These are phyloP conservation scores for Botia kubotai DNA, from an alignment of 2,797 vertebrate species.

Conservation along the genomic window DNA sequence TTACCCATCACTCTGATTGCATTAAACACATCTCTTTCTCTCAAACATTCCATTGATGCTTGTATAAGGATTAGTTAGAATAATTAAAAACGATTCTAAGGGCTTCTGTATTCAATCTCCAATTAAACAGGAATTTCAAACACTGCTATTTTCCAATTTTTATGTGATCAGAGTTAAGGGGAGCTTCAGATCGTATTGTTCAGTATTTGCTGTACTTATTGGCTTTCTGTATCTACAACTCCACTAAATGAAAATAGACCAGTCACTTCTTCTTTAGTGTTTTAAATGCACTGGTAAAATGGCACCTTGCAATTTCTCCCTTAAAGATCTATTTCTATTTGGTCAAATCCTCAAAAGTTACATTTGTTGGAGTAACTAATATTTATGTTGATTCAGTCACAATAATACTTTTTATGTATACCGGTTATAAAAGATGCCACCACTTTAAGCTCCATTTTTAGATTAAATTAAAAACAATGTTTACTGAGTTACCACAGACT, in stretches of 20 bases:
- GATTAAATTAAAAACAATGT: neutral
- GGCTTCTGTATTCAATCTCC: slow-evolving; percentile 4
- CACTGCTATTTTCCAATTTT: neutral
- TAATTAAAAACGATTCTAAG: slow-evolving; percentile 44
- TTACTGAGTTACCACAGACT: neutral
- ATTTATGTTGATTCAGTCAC: too few relatives aligned
- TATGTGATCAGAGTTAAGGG: neutral
- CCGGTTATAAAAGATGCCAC: neutral
- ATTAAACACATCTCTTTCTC: slow-evolving; percentile 24
- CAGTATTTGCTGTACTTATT: neutral
- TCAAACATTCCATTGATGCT: slow-evolving; percentile 36
- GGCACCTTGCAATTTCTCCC: neutral
- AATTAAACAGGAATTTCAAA: slow-evolving; percentile 22
- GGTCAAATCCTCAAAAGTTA: too few relatives aligned
- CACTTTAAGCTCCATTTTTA: neutral
- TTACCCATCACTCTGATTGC: slow-evolving; percentile 30
- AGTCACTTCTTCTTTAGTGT: neutral
- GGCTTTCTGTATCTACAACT: neutral
- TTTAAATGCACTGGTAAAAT: neutral
- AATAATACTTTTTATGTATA: neutral
- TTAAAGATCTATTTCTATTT: neutral
- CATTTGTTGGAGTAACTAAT: too few relatives aligned
- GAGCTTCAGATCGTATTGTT: neutral
- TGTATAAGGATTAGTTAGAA: slow-evolving; percentile 34
- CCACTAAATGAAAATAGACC: neutral